These are phyloP conservation scores for Linurgus olivaceus DNA, from an alignment of 2,797 vertebrate species.

Conservation along the genomic window DNA sequence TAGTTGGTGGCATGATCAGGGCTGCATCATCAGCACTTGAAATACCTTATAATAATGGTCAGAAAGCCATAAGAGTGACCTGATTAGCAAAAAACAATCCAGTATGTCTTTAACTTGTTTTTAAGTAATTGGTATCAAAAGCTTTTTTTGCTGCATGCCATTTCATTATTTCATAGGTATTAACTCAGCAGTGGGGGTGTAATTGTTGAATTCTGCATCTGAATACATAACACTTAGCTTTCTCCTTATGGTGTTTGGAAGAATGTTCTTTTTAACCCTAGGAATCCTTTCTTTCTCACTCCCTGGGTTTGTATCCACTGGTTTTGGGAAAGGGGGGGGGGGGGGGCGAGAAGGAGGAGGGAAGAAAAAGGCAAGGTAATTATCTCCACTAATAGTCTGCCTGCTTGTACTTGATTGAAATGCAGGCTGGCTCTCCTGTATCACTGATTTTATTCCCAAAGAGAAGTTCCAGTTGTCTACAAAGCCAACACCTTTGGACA, in stretches of 20 bases:
- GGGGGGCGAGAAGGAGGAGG: too few species aligned
- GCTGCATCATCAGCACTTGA: neutral
- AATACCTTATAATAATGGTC: neutral
- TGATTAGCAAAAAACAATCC: neutral
- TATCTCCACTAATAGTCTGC: conserved; percentile 58
- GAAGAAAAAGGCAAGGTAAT: neutral
- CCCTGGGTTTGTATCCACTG: neutral
- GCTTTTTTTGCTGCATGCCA: neutral
- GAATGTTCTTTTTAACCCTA: neutral
- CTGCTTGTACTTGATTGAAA: conserved; percentile 70
- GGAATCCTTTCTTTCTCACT: conserved; percentile 4
- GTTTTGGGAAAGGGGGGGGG: neutral
- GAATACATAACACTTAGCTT: neutral
- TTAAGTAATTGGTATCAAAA: neutral
- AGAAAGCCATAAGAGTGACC: neutral
- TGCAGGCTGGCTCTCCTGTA: conserved; percentile 34
- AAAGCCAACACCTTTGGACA: conserved; percentile 74
- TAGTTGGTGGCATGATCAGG: neutral
- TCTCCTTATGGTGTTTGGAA: neutral
- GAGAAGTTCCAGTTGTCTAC: conserved; percentile 68
- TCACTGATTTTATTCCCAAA: conserved; percentile 62
- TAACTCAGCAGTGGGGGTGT: neutral
- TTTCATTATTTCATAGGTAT: neutral
- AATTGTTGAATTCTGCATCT: neutral
- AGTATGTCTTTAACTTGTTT: neutral